Conservation (phyloP, 2,113 vertebrate genomes). For the Oncorhynchus gorbuscha region DNA sequence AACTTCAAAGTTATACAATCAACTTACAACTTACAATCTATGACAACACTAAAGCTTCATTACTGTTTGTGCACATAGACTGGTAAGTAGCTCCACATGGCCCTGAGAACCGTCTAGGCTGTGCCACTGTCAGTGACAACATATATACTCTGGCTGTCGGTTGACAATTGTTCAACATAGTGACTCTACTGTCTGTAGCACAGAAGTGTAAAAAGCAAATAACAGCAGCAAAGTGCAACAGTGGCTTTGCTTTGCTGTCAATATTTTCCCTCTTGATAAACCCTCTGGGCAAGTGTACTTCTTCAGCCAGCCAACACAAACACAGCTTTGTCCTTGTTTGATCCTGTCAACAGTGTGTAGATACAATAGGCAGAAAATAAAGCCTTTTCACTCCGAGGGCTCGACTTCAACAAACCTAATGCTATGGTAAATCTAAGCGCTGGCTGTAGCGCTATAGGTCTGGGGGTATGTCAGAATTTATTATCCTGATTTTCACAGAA, state of each 20-base stretch:
- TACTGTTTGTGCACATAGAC: not conserved
- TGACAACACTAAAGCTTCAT: not conserved
- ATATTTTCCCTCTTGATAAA: constrained; percentile 60
- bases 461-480: no score
- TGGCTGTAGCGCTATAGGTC: no score
- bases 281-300: constrained; percentile 46
- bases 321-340: constrained; percentile 3
- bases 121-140: not conserved
- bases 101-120: not conserved
- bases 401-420: not conserved
- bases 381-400: constrained; percentile 13
- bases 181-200: constrained; percentile 35
- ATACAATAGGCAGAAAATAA: constrained; percentile 11
- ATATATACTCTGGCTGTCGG: constrained; percentile 17
- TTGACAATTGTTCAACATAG: constrained; percentile 49
- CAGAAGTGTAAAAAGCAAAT: constrained; percentile 61
- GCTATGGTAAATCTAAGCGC: no score
- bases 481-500: constrained; percentile 25
- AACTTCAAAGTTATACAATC: not conserved
- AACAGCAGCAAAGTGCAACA: constrained; percentile 58
- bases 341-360: constrained; percentile 49
- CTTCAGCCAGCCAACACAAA: constrained; percentile 46
- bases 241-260: constrained; percentile 50
- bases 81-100: not conserved
- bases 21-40: not conserved